Evolutionary conservation across 1,140 invertebrate genomes (phyloP).

Genomic region (Macrosteles quadrilineatus): DNA sequence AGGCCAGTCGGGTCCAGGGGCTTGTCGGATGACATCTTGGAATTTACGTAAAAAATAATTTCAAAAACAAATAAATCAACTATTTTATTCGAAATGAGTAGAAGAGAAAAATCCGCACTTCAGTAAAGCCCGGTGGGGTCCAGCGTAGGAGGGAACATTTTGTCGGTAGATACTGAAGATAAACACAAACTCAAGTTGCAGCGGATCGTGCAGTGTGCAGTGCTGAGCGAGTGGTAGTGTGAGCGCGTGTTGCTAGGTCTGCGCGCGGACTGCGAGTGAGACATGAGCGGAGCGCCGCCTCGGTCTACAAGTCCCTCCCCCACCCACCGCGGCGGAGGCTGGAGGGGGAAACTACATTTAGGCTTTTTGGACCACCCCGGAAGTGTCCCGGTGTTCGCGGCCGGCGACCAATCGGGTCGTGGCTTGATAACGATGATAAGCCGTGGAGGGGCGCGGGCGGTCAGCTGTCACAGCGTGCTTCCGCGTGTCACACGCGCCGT

Average conservation of each 20-base stretch:
- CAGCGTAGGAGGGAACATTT: constrained; percentile 3
- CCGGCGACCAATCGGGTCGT: too few relatives aligned
- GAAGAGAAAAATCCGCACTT: constrained; percentile 5
- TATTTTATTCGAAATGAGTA: too few relatives aligned
- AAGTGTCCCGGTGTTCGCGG: not conserved
- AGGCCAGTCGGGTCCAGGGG: constrained; percentile 11
- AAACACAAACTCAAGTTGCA: not conserved
- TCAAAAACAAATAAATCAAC: not conserved
- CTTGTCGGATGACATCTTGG: not conserved
- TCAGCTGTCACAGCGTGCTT: too few relatives aligned
- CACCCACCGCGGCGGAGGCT: not conserved
- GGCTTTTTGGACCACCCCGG: constrained; percentile 15
- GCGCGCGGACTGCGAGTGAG: not conserved
- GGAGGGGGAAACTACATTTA: constrained; percentile 9
- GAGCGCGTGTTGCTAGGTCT: not conserved
- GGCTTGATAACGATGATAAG: too few relatives aligned
- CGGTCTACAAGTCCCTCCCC: not conserved
- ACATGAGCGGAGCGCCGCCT: not conserved
- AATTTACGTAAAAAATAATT: not conserved
- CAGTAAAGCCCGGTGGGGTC: constrained; percentile 17
- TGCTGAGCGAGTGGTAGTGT: not conserved
- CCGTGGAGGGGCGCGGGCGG: too few relatives aligned
- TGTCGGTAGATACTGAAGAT: not conserved
- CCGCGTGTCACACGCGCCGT: too few relatives aligned
- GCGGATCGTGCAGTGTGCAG: too few relatives aligned